Evolutionary conservation across 92 coral and sea anemone genomes (phyloP).

Genomic region (Palythoa caribaeorum): DNA sequence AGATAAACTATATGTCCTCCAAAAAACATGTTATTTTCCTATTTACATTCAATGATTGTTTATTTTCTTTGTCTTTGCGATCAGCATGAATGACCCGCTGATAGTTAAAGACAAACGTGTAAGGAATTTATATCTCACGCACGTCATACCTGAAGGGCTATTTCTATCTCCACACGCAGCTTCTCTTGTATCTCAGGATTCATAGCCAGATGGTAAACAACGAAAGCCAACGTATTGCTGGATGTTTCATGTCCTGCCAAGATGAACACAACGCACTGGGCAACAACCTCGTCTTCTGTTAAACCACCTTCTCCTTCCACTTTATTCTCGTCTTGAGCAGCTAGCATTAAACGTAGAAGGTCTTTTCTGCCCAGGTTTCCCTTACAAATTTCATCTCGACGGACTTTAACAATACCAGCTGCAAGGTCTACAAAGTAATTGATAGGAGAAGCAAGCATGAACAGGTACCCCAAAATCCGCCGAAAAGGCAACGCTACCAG

Average conservation of each 20-base stretch:
- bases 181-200: constrained; percentile 13
- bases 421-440: constrained; percentile 9
- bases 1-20: too few species aligned
- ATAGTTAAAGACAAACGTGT: too few species aligned
- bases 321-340: not conserved
- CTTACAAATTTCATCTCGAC: not conserved
- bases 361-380: constrained; percentile 2
- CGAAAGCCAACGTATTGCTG: not conserved
- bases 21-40: too few species aligned
- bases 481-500: not conserved
- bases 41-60: too few species aligned
- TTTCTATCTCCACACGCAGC: not conserved
- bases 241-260: constrained; percentile 26
- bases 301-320: not conserved
- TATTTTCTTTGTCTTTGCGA: too few species aligned
- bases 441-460: not conserved
- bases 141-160: not conserved
- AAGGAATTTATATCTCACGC: not conserved
- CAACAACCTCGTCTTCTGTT: constrained; percentile 14
- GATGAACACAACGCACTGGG: not conserved
- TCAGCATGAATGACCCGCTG: not conserved
- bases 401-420: not conserved
- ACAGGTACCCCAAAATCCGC: not conserved
- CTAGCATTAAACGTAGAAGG: constrained; percentile 13
- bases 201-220: not conserved